Evolutionary conservation across 2,888 invertebrate species (phyloP), one percentile per base, ranked within the genome.

Genomic region (Himalopsyche tibetana): DNA sequence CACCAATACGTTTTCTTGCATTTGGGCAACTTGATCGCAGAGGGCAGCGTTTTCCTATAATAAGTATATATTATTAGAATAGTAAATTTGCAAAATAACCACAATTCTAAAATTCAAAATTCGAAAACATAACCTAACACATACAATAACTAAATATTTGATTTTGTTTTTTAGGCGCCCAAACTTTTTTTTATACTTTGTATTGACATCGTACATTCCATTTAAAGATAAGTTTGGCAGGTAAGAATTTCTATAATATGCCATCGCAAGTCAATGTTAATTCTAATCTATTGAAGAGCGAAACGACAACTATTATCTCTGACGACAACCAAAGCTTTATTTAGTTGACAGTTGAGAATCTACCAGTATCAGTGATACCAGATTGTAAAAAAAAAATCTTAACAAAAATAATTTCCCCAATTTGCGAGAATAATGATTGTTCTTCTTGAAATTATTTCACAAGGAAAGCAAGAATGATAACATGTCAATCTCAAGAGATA

Each of bases 21-120:
- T 95, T 91, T 96, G 95, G 0, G 96, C 95, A 19, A 98, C 96
- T 93, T 98, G 97, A 93, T 98, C 98, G 91, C 98, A 97, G 4
- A 98, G 91, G 6, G 96, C 96, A 84, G 96, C 96, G 92, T 97
- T 97, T 93, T 97, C 97, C 97, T 97, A 89, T 11, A 55, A 12
- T n/a, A 86, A 6, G 63, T 36, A 40, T 83, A 40, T 28, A 42
- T 40, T 42, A 80, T 80, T 19, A 80, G 4, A 40, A 80, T 12
- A 15, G 40, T n/a, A 80, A 19, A 3, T 40, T 40, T 40, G 12
- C 19, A 2, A 40, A 80, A 38, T 11, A 80, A 80, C 11, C 36
- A 51, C n/a, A 51, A 55, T 19, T 56, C 11, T 74, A n/a, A n/a
- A n/a, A n/a, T n/a, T n/a, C n/a, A n/a, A n/a, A n/a, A n/a, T 36